phyloP scores from a whole-genome alignment of 2,113 vertebrate genomes.

The Propithecus coquereli region DNA sequence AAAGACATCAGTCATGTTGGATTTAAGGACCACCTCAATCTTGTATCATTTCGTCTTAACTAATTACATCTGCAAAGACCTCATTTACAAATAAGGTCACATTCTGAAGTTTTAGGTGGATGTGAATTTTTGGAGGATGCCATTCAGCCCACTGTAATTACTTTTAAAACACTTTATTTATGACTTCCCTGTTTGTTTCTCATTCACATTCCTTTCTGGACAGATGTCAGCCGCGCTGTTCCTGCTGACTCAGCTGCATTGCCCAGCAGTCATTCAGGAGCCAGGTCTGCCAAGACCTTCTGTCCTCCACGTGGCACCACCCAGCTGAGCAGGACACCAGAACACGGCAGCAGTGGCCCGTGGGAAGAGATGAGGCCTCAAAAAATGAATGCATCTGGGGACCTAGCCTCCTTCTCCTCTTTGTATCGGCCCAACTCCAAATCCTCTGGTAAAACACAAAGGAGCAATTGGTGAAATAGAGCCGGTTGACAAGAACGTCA shows the following conservation, averaged over 20 bases:
- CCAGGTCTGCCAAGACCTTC: constrained; percentile 55
- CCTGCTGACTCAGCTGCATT: constrained; percentile 74
- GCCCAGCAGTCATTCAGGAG: constrained; percentile 62
- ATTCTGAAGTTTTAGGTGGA: neutral
- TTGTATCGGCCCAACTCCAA: constrained; percentile 81
- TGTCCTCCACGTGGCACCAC: constrained; percentile 58
- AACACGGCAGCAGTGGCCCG: constrained; percentile 66
- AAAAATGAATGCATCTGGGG: constrained; percentile 66
- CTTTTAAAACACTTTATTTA: neutral
- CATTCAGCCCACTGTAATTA: neutral
- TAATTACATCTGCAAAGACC: neutral
- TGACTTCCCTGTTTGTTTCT: neutral
- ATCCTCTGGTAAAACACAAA: constrained; percentile 81
- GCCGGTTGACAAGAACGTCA: neutral
- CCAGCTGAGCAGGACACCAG: constrained; percentile 34
- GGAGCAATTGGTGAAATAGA: neutral
- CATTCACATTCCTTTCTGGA: neutral
- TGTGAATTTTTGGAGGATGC: neutral
- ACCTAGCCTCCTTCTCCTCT: constrained; percentile 79
- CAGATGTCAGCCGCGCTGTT: constrained; percentile 74
- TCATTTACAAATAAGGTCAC: neutral
- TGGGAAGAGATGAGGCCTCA: constrained; percentile 70
- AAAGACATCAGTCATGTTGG: neutral
- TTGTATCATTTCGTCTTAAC: neutral
- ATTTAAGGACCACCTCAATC: neutral